Conservation (phyloP, 2,888 invertebrate species). For the Ctenicera cuprea region DNA sequence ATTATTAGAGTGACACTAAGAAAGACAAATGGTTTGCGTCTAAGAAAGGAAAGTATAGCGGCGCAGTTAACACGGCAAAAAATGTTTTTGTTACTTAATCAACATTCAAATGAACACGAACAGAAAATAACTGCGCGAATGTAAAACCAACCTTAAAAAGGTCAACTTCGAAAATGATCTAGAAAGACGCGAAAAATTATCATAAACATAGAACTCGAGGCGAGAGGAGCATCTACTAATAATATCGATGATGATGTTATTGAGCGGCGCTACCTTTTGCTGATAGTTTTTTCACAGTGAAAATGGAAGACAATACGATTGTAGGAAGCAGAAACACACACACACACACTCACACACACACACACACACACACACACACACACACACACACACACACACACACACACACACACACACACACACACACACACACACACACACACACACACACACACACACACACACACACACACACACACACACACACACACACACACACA, state of each 20-base stretch:
- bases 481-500: too few relatives aligned
- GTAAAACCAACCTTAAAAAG: slow-evolving; percentile 15
- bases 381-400: too few relatives aligned
- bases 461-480: too few relatives aligned
- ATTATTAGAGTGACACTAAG: slow-evolving; percentile 25
- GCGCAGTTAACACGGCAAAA: slow-evolving; percentile 21
- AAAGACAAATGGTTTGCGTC: slow-evolving; percentile 26
- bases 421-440: too few relatives aligned
- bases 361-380: too few relatives aligned
- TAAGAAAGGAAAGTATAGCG: slow-evolving; percentile 26
- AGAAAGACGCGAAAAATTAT: slow-evolving; percentile 19
- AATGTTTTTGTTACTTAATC: slow-evolving; percentile 31
- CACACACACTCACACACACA: too few relatives aligned
- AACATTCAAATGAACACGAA: slow-evolving; percentile 7
- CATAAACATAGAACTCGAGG: slow-evolving; percentile 13
- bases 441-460: too few relatives aligned
- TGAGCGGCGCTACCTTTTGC: slow-evolving; percentile 2
- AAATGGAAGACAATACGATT: slow-evolving; percentile 12
- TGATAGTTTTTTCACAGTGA: neutral
- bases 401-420: too few relatives aligned
- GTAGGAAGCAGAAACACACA: slow-evolving; percentile 7
- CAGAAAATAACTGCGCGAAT: slow-evolving; percentile 16
- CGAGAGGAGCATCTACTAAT: slow-evolving; percentile 30
- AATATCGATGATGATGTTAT: slow-evolving; percentile 20
- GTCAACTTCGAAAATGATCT: slow-evolving; percentile 28